Conservation (phyloP, 2,888 invertebrate genomes). For the Oscheius myriophilus region DNA sequence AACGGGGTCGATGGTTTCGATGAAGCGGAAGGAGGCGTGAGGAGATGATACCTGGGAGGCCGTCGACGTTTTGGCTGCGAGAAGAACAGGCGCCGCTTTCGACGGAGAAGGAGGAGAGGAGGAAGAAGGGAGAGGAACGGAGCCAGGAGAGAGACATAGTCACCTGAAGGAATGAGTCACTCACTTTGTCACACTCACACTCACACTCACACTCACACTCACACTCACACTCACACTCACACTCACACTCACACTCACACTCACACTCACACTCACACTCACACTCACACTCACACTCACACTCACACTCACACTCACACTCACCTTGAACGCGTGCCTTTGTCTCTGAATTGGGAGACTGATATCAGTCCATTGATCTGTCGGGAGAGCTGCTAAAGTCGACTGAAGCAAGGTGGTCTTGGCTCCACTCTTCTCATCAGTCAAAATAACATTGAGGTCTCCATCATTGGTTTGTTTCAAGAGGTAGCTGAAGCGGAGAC, state of each 20-base stretch:
- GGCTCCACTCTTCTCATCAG: slow-evolving; percentile 32
- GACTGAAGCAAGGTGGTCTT: slow-evolving; percentile 12
- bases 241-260: not conserved
- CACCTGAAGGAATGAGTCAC: not conserved
- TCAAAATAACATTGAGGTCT: slow-evolving; percentile 18
- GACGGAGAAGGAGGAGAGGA: slow-evolving; percentile 30
- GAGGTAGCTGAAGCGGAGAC: slow-evolving; percentile 21
- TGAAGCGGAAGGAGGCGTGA: not conserved
- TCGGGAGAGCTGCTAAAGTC: slow-evolving; percentile 13
- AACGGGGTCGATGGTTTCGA: not conserved
- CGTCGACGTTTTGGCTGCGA: slow-evolving; percentile 16
- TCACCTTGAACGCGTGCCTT: slow-evolving; percentile 38
- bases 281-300: not conserved
- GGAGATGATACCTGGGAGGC: slow-evolving; percentile 24
- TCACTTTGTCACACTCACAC: not conserved
- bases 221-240: slow-evolving; percentile 5
- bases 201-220: no score
- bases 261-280: no score
- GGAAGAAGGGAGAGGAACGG: slow-evolving; percentile 28
- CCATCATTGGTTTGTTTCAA: slow-evolving; percentile 28
- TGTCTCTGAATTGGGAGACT: slow-evolving; percentile 28
- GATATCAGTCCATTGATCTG: slow-evolving; percentile 34
- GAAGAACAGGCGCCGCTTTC: slow-evolving; percentile 34
- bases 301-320: no score
- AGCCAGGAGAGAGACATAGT: slow-evolving; percentile 27